These are phyloP conservation scores for Ceryle rudis DNA, from an alignment of 2,797 vertebrate species.

Conservation along the genomic window DNA sequence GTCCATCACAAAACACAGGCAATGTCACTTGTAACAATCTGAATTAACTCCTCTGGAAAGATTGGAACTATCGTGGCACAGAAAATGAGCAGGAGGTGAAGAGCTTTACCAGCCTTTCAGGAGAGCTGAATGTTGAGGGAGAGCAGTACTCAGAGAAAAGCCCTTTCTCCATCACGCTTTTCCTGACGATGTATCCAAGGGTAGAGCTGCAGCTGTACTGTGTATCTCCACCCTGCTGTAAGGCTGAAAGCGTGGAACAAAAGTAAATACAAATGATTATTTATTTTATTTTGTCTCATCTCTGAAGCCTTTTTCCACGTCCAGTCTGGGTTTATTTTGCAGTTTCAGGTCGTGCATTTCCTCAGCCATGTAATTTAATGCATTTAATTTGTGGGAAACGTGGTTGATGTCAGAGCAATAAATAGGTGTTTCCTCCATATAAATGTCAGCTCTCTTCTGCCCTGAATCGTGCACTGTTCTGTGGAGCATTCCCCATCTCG, in stretches of 20 bases:
- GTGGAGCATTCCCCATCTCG: accelerated
- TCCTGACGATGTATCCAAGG: accelerated
- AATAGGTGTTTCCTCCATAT: not conserved
- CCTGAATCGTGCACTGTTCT: not conserved
- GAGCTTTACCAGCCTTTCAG: not conserved
- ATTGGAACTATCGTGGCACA: not conserved
- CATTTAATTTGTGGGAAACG: not conserved
- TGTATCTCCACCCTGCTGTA: not conserved
- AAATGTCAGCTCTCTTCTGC: not conserved
- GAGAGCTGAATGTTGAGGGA: not conserved
- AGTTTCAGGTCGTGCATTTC: not conserved
- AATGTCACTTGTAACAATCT: not conserved
- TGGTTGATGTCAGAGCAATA: not conserved
- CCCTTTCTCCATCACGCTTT: not conserved
- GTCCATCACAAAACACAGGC: not conserved
- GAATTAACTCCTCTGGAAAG: not conserved
- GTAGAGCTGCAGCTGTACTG: not conserved
- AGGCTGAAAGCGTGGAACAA: not conserved
- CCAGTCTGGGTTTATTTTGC: not conserved
- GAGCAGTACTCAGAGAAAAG: not conserved
- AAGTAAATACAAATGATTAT: not conserved
- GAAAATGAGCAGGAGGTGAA: not conserved
- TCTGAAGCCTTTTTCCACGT: not conserved
- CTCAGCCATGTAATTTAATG: not conserved
- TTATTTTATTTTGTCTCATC: not conserved